Evolutionary conservation across 2,113 vertebrate species (phyloP).

Genomic region (Eidolon helvum): DNA sequence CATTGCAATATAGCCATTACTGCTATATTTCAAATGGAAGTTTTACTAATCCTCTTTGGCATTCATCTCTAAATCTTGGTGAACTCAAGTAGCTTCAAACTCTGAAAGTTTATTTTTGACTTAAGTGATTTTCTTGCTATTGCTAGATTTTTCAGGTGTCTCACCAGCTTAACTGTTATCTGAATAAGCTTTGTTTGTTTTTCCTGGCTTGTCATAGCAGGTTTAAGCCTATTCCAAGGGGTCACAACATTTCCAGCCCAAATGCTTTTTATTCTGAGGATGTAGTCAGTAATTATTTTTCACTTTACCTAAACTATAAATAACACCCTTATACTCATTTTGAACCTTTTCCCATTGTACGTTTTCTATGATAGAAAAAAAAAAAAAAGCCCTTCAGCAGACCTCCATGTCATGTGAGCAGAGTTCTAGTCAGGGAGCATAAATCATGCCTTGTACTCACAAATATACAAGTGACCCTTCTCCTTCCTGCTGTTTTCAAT

Average conservation of each 20-base stretch:
- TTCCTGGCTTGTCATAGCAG: neutral
- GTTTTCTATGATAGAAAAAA: neutral
- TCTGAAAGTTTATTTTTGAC: conserved; percentile 62
- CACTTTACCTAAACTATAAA: conserved; percentile 41
- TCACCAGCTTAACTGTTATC: neutral
- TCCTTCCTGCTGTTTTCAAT: conserved; percentile 55
- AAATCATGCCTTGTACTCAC: conserved; percentile 30
- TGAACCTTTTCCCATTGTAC: conserved; percentile 17
- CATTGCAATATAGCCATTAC: neutral
- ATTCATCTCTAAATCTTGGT: conserved; percentile 56
- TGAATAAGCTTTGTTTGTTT: conserved; percentile 43
- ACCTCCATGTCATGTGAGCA: neutral
- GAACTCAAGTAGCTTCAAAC: conserved; percentile 37
- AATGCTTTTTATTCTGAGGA: neutral
- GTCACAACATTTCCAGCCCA: neutral
- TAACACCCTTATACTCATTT: neutral
- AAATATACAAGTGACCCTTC: conserved; percentile 52
- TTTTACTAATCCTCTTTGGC: conserved; percentile 62
- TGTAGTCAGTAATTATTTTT: conserved; percentile 48
- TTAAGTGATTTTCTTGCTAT: conserved; percentile 59
- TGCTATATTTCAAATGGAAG: neutral
- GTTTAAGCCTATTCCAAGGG: conserved; percentile 13
- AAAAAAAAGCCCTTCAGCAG: neutral
- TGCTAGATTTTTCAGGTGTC: conserved; percentile 40
- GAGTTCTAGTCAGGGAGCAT: neutral